Base-by-base conservation (phyloP, 2,888 invertebrate species). In the Catonia carolina region DNA sequence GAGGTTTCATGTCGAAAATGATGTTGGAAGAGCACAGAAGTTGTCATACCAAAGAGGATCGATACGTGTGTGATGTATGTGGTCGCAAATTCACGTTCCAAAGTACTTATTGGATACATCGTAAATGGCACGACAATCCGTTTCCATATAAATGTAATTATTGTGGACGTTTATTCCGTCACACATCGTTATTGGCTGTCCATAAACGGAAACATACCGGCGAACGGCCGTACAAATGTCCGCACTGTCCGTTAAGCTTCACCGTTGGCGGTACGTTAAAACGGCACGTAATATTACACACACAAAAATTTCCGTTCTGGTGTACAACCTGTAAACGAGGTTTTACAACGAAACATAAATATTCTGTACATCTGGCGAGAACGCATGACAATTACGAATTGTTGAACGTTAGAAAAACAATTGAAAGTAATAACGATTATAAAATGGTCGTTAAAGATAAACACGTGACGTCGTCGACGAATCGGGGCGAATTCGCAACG, bases 191-290 rank as follows among this genome's bases (percentile, higher is more conserved):
- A 8, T 54, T 65, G 4, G 60, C 63, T 10, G 62, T 64, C 2
- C 76, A 77, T 65, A 45, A 37, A 35, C 72, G 75, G 71, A 70
- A 73, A 31, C 76, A 77, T 65, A 71, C 74, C 0, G 75, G 75
- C 1, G 72, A 73, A 57, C 70, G 72, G 55, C 74, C 73, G 5
- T 37, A 37, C 12, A n/a, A 37, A 15, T 37, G 37, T 12, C 37
- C n/a, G 4, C 37, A 14, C 12, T 37, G 37, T 14, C 33, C n/a
- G 27, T 12, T 22, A 22, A 17, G 15, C 4, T 14, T 49, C 5
- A 17, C 15, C 5, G 49, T 31, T 6, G n/a, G 12, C 6, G 31
- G 33, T 14, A 49, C 27, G 5, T 18, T 20, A 31, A 33, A 14
- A 31, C 3, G 49, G 5, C 20, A 20, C n/a, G 4, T 31, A n/a